Conservation (phyloP, 2,797 vertebrate species). For the Peromyscus aztecus region DNA sequence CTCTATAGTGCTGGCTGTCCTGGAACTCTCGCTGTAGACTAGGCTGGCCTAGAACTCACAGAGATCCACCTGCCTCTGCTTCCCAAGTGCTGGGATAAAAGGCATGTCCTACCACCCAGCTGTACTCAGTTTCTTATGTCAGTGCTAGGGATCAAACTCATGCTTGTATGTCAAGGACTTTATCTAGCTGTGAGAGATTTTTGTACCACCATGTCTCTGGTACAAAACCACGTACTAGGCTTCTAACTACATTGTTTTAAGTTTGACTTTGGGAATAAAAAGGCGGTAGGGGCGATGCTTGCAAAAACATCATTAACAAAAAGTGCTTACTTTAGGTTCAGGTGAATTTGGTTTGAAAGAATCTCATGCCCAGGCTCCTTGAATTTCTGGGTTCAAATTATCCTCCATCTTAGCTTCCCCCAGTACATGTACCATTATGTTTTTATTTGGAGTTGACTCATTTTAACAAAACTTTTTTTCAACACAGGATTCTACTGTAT, state of each 20-base stretch:
- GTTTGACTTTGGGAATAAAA: background rate
- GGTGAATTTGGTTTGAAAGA: background rate
- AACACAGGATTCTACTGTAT: conserved; percentile 8
- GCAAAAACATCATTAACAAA: background rate
- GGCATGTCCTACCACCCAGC: background rate
- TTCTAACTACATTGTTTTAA: conserved; percentile 44
- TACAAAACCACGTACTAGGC: background rate
- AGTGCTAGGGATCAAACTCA: background rate
- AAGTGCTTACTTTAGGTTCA: background rate
- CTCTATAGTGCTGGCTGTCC: background rate
- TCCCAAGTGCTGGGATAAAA: background rate
- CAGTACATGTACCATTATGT: no score
- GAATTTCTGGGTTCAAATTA: background rate
- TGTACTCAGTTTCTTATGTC: background rate
- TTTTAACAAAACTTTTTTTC: conserved; percentile 64
- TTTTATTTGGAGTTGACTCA: conserved; percentile 19
- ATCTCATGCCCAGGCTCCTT: background rate
- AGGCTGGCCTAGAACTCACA: background rate
- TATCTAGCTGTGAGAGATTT: background rate
- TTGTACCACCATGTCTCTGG: background rate
- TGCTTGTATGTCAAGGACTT: background rate
- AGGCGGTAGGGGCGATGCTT: background rate
- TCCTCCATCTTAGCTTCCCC: background rate
- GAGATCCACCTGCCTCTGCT: background rate
- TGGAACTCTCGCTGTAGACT: background rate